Evolutionary conservation across 2,113 vertebrate species (phyloP).

Genomic region (Octodon degus): DNA sequence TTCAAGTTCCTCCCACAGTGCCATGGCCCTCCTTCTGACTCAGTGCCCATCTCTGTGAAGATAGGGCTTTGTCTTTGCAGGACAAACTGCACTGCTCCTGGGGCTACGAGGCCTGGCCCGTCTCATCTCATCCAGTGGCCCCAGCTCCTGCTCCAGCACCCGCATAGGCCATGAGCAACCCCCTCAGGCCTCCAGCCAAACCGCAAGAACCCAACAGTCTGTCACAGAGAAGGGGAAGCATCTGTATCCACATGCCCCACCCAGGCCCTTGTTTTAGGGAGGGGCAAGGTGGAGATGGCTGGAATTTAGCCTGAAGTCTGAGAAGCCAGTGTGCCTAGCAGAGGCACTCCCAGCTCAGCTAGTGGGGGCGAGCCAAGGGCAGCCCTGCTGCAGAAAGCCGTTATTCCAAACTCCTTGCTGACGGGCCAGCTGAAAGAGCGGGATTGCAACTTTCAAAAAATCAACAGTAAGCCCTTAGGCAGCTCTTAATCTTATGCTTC

Average conservation of each 20-base stretch:
- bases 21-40: neutral
- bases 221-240: neutral
- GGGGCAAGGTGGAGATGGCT: conserved; percentile 23
- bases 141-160: neutral
- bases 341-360: neutral
- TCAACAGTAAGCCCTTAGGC: neutral
- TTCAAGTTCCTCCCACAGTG: neutral
- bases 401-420: conserved; percentile 1
- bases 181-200: neutral
- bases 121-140: neutral
- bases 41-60: neutral
- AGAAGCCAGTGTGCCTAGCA: neutral
- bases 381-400: conserved; percentile 21
- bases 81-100: neutral
- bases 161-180: neutral
- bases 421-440: neutral
- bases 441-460: neutral
- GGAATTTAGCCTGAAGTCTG: conserved; percentile 50
- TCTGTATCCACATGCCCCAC: neutral
- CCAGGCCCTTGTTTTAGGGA: conserved; percentile 4
- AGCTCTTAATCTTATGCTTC: neutral
- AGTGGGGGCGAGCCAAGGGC: neutral
- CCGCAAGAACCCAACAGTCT: neutral
- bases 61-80: neutral
- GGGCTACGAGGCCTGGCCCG: neutral